A percentile compares a stretch with the other conserved stretches of the same genome.
phyloP scores from a whole-genome alignment of 2,797 vertebrate genomes.

The Chaunax sp. region DNA sequence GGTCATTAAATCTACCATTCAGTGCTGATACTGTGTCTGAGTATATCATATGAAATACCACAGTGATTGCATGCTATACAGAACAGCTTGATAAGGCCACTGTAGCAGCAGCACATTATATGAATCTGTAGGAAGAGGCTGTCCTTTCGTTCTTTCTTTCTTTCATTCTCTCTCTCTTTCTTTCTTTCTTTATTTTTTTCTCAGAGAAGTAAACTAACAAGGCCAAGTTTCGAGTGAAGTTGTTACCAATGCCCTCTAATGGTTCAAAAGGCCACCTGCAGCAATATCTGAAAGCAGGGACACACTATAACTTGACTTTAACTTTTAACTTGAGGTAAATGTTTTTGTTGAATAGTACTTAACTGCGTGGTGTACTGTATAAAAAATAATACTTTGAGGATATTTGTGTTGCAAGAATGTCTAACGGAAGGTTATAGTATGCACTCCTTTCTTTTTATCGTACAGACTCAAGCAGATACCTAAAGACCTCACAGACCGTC shows the following conservation, averaged over 20 bases:
- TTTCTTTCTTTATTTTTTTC: too few species aligned
- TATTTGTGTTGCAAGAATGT: not conserved
- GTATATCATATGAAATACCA: too few species aligned
- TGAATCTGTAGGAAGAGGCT: too few species aligned
- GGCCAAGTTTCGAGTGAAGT: too few species aligned
- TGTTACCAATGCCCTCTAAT: constrained; percentile 72
- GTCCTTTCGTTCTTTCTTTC: too few species aligned
- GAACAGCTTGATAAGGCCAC: too few species aligned
- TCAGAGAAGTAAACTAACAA: too few species aligned
- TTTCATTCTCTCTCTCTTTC: too few species aligned
- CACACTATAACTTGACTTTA: not conserved
- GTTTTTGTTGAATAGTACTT: not conserved
- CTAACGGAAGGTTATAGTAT: not conserved
- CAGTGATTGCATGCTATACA: too few species aligned
- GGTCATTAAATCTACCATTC: not conserved
- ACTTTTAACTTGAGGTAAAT: not conserved
- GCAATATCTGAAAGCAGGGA: constrained; percentile 2
- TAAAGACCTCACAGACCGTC: not conserved
- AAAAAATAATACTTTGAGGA: too few species aligned
- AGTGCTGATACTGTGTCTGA: not conserved
- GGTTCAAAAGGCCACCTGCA: constrained; percentile 47
- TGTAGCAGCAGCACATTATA: too few species aligned
- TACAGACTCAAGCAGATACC: constrained; percentile 3
- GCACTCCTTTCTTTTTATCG: not conserved
- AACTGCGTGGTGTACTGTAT: not conserved